Evolutionary conservation across 1,140 invertebrate species (phyloP), one percentile per base, ranked within the genome.

Genomic region (Metopolophium dirhodum): DNA sequence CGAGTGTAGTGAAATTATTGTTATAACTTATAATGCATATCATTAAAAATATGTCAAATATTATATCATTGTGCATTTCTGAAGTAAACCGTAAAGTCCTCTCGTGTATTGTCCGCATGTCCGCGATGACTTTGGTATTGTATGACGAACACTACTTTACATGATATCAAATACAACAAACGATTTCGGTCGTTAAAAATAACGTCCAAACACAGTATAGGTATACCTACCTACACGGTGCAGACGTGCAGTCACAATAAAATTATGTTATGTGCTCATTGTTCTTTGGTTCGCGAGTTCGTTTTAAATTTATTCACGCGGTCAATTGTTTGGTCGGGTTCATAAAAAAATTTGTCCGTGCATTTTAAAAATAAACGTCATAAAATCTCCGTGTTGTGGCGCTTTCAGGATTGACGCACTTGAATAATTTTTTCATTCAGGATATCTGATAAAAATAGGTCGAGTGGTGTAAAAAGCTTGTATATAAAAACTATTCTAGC

Each of bases 21-120:
- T 77, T 35, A 7, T 77, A n/a, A 77, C 61, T 77, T 35, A n/a
- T 18, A 18, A 77, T 20, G n/a, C n/a, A 77, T n/a, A 77, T 20
- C 61, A n/a, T 77, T 77, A 77, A 77, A n/a, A 77, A 77, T 77
- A n/a, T n/a, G 61, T n/a, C n/a, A 77, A n/a, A 77, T 77, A 77
- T n/a, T n/a, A n/a, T 14, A 77, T n/a, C 3, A 41, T 41, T 41
- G 41, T 41, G 41, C 41, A 3, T 41, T 41, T 41, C 61, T n/a
- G 61, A 18, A 77, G 30, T 77, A 77, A 77, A 77, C 41, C 41
- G 61, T 77, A 47, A 41, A 41, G 7, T 47, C 14, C n/a, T 77
- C n/a, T 77, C 61, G 30, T 77, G 61, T 20, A 77, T 77, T n/a
- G 30, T 77, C n/a, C 61, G 9, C 61, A 18, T n/a, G 14, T 2